Conservation (phyloP, 2,888 invertebrate species). For the Microctonus aethiopoides region DNA sequence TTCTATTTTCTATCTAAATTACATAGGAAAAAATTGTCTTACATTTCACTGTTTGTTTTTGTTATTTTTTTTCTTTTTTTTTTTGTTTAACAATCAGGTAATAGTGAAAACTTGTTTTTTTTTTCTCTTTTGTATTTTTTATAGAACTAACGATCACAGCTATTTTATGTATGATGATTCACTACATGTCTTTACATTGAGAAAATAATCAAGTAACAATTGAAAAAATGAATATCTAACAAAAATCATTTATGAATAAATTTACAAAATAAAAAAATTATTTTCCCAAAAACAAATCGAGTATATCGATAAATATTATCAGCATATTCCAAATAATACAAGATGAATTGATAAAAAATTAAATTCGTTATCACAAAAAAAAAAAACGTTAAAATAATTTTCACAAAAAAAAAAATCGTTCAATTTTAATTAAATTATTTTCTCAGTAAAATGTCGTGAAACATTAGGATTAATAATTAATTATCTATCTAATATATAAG, state of each 20-base stretch:
- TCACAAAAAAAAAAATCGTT: neutral
- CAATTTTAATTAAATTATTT: neutral
- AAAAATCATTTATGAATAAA: too few relatives aligned
- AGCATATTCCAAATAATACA: too few relatives aligned
- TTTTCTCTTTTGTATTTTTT: constrained; percentile 21
- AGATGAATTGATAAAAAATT: neutral
- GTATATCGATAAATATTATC: too few relatives aligned
- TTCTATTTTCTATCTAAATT: neutral
- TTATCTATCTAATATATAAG: constrained; percentile 34
- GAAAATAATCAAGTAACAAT: neutral
- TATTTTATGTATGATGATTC: constrained; percentile 52
- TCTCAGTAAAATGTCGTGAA: constrained; percentile 29
- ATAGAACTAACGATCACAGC: constrained; percentile 62
- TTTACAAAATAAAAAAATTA: too few relatives aligned
- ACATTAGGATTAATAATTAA: constrained; percentile 34
- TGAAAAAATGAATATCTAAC: neutral
- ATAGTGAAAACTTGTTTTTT: neutral
- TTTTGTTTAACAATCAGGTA: neutral
- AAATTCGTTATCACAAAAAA: neutral
- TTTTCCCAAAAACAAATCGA: too few relatives aligned
- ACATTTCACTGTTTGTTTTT: constrained; percentile 24
- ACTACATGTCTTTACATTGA: constrained; percentile 11
- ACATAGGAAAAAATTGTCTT: neutral
- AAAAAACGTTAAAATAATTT: too few relatives aligned
- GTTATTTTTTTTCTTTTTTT: constrained; percentile 6